A percentile compares a stretch with the other conserved stretches of the same genome.
phyloP scores from a whole-genome alignment of 2,113 vertebrate species.

The Dicentrarchus labrax region DNA sequence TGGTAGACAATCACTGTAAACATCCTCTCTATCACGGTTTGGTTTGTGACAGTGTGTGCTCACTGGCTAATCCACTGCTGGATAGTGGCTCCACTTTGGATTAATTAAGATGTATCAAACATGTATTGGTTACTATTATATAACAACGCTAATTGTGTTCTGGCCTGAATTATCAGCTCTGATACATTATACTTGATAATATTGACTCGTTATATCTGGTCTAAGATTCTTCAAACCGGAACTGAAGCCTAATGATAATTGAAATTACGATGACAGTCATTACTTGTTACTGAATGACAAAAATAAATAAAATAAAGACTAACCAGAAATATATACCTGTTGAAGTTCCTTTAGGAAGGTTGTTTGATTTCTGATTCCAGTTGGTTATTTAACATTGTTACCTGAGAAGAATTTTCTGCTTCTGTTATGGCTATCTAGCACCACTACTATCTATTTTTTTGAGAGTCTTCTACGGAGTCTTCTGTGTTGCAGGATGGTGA shows the following conservation, averaged over 20 bases:
- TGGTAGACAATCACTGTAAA: conserved; percentile 81
- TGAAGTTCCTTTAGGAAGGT: not conserved
- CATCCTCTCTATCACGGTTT: conserved; percentile 36
- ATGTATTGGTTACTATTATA: conserved; percentile 2
- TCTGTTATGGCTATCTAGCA: not conserved
- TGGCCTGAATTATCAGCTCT: conserved; percentile 15
- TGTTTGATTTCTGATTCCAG: not conserved
- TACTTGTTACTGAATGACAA: not conserved
- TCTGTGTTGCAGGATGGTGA: conserved; percentile 84
- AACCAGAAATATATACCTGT: not conserved
- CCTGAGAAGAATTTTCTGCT: not conserved
- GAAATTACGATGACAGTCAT: not conserved
- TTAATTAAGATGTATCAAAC: conserved; percentile 47
- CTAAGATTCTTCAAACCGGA: no score
- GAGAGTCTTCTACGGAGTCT: no score
- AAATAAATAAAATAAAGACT: not conserved
- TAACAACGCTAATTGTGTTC: conserved; percentile 10
- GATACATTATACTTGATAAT: conserved; percentile 8
- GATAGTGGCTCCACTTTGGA: conserved; percentile 36
- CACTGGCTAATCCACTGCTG: conserved; percentile 46
- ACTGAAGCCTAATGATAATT: not conserved
- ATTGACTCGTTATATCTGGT: not conserved
- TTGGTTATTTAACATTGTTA: not conserved
- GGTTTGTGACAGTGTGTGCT: conserved; percentile 54
- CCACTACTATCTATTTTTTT: not conserved